Evolutionary conservation across 2,113 vertebrate species (phyloP).

Genomic region (Rynchops niger): DNA sequence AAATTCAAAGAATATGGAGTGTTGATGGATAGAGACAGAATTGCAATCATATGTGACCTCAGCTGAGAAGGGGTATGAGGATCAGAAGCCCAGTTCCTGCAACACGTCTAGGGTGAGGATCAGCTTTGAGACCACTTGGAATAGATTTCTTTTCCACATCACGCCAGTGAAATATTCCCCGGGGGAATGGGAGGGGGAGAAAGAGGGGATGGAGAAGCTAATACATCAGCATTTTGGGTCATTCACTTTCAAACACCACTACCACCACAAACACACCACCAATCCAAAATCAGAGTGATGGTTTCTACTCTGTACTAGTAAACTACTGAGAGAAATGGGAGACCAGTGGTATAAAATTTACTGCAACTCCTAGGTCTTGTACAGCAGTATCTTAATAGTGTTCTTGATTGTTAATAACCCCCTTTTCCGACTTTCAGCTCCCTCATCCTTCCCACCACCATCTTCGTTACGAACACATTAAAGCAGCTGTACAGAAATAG

Average conservation of each 20-base stretch:
- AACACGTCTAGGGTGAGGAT: background rate
- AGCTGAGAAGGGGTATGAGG: background rate
- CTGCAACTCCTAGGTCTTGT: background rate
- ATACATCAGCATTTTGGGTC: background rate
- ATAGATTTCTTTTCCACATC: background rate
- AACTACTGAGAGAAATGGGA: background rate
- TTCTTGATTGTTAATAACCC: background rate
- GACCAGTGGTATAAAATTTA: fast-evolving
- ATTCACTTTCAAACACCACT: background rate
- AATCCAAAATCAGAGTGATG: background rate
- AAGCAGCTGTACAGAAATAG: background rate
- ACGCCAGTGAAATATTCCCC: background rate
- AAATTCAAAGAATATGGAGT: background rate
- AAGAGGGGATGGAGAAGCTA: background rate
- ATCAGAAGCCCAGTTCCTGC: background rate
- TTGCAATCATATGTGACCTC: background rate
- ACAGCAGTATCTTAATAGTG: background rate
- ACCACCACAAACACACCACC: too few species aligned
- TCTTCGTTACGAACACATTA: background rate
- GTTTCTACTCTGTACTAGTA: background rate
- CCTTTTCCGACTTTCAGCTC: background rate
- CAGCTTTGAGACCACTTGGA: background rate
- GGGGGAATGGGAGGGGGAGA: background rate
- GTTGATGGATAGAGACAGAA: background rate
- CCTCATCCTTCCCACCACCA: background rate